Percentiles rank a stretch among this genome's conserved stretches.
Conservation (phyloP, 2,113 vertebrate species). For the Anseranas semipalmata region DNA sequence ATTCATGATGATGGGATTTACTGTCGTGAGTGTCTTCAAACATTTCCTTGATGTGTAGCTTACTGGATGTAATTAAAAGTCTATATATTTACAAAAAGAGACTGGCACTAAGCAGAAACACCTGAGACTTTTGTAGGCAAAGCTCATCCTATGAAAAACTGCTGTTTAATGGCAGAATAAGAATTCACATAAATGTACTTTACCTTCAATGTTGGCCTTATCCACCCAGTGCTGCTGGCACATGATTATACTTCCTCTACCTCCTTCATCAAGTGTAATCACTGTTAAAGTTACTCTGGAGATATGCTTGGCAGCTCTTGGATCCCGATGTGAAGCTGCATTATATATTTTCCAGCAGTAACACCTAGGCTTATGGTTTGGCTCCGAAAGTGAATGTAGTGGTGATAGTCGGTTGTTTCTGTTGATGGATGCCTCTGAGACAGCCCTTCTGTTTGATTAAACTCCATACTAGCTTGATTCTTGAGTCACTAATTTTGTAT, state of each 20-base stretch:
- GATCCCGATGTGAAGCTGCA: conserved; percentile 34
- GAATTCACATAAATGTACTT: conserved; percentile 12
- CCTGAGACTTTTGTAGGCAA: not conserved
- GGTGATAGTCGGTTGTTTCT: conserved; percentile 10
- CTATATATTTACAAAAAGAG: not conserved
- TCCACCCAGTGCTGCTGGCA: conserved; percentile 43
- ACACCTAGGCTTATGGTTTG: conserved; percentile 22
- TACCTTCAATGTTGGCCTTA: conserved; percentile 29
- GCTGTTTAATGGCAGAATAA: conserved; percentile 2
- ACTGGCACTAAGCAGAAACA: not conserved
- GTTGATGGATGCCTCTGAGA: conserved; percentile 1
- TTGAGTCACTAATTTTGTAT: not conserved
- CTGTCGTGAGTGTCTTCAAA: conserved; percentile 52
- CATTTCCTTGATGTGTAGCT: conserved; percentile 5
- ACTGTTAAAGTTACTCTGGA: conserved; percentile 60
- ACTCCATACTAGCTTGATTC: not conserved
- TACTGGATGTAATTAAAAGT: conserved; percentile 33
- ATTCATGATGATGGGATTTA: conserved; percentile 65
- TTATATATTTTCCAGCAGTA: conserved; percentile 45
- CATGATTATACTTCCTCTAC: conserved; percentile 15
- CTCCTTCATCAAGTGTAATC: conserved; percentile 50
- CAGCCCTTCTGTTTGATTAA: not conserved
- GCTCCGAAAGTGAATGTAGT: conserved; percentile 19
- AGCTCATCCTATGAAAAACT: conserved; percentile 28
- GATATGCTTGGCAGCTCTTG: conserved; percentile 4